phyloP scores from a whole-genome alignment of 2,888 invertebrate genomes.

The Laothoe populi region DNA sequence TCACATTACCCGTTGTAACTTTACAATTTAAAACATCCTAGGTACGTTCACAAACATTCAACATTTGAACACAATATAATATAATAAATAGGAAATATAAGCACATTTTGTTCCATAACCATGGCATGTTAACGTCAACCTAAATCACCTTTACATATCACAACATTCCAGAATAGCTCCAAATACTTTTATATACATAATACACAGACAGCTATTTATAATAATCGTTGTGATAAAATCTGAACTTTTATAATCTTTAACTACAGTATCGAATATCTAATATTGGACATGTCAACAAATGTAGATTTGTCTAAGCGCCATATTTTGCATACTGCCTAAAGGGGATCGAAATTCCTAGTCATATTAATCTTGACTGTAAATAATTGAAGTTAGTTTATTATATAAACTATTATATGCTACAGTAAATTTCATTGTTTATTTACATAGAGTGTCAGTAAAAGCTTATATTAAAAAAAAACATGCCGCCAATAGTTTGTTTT shows the following conservation, averaged over 20 bases:
- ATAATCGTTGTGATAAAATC: slow-evolving; percentile 19
- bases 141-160: slow-evolving; percentile 27
- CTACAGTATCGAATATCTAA: not conserved
- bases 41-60: slow-evolving; percentile 26
- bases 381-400: no score
- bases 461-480: not conserved
- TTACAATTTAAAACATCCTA: slow-evolving; percentile 49
- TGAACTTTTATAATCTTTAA: not conserved
- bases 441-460: no score
- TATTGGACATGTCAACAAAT: slow-evolving; percentile 14
- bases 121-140: slow-evolving; percentile 21
- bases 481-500: not conserved
- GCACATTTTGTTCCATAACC: slow-evolving; percentile 23
- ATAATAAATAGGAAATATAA: slow-evolving; percentile 25
- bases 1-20: slow-evolving; percentile 63
- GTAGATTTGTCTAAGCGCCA: slow-evolving; percentile 18
- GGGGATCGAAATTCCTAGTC: not conserved
- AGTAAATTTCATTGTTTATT: not conserved
- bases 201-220: not conserved
- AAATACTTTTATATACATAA: slow-evolving; percentile 19
- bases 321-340: not conserved
- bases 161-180: slow-evolving; percentile 20
- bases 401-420: no score
- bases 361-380: not conserved
- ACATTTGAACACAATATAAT: slow-evolving; percentile 28